phyloP scores from a whole-genome alignment of 2,888 invertebrate species.

The Diplazon laetatorius region DNA sequence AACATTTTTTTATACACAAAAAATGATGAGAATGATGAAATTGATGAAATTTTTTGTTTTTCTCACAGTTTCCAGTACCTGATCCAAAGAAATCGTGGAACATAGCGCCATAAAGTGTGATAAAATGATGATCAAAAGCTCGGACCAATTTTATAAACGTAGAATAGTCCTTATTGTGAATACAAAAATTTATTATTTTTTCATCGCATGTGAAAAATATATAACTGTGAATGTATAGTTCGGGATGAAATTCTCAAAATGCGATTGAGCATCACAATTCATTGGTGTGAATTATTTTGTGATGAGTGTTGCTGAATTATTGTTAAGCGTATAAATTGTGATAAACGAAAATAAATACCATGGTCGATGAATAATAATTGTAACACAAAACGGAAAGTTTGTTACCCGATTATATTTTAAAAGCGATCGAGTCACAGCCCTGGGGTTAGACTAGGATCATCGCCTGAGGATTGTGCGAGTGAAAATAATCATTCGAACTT shows the following conservation, averaged over 20 bases:
- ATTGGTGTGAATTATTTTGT: not conserved
- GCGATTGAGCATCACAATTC: not conserved
- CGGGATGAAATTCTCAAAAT: not conserved
- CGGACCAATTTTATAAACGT: not conserved
- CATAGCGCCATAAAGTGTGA: slow-evolving; percentile 67
- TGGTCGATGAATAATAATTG: no score
- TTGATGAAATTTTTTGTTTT: slow-evolving; percentile 41
- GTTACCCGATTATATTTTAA: not conserved
- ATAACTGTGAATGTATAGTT: not conserved
- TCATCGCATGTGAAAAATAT: no score
- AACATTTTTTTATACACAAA: not conserved
- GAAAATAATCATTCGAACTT: slow-evolving; percentile 28
- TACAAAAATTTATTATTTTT: no score
- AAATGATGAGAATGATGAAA: no score
- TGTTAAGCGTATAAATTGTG: no score
- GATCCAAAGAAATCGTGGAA: slow-evolving; percentile 73
- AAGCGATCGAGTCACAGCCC: not conserved
- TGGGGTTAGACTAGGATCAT: not conserved
- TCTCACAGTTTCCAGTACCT: slow-evolving; percentile 70
- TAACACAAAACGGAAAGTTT: no score
- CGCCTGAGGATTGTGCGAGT: not conserved
- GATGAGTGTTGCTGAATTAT: no score
- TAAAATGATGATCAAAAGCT: not conserved
- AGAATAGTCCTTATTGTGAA: no score
- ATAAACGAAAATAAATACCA: no score